A percentile compares a stretch with the other conserved stretches of the same genome.
Conservation (phyloP, 2,797 vertebrate genomes). For the Nasua narica region DNA sequence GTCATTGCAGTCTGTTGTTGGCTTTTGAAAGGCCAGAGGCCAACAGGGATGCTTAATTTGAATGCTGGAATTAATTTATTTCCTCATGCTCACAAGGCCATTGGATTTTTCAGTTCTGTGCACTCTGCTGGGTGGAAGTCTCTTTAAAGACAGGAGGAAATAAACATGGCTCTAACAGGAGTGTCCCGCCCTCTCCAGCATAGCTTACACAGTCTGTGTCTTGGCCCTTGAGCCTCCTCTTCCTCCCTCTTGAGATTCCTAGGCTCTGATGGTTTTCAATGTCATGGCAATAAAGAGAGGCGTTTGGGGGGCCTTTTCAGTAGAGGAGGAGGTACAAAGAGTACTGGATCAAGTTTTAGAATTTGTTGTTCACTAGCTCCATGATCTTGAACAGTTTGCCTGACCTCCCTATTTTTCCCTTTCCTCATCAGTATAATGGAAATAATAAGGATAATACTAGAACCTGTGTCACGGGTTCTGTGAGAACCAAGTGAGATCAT, state of each 20-base stretch:
- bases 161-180: not conserved
- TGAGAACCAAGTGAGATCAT: not conserved
- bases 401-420: not conserved
- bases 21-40: slow-evolving; percentile 79
- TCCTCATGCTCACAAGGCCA: slow-evolving; percentile 41
- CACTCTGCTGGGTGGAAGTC: not conserved
- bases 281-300: not conserved
- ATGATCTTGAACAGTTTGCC: not conserved
- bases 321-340: not conserved
- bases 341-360: not conserved
- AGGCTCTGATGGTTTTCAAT: not conserved
- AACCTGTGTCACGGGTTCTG: not conserved
- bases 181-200: accelerated
- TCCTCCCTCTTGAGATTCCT: not conserved
- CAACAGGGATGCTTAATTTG: slow-evolving; percentile 72
- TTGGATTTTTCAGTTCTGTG: not conserved
- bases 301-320: not conserved
- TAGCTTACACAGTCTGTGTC: accelerated
- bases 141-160: not conserved
- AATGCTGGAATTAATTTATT: slow-evolving; percentile 73
- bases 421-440: not conserved
- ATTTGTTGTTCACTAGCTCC: not conserved
- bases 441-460: not conserved
- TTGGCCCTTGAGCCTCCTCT: not conserved
- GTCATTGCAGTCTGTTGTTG: slow-evolving; percentile 65